A percentile compares a stretch with the other conserved stretches of the same genome.
Evolutionary conservation across 2,797 vertebrate species (phyloP).

Genomic region (Pseudomugil tenellus): DNA sequence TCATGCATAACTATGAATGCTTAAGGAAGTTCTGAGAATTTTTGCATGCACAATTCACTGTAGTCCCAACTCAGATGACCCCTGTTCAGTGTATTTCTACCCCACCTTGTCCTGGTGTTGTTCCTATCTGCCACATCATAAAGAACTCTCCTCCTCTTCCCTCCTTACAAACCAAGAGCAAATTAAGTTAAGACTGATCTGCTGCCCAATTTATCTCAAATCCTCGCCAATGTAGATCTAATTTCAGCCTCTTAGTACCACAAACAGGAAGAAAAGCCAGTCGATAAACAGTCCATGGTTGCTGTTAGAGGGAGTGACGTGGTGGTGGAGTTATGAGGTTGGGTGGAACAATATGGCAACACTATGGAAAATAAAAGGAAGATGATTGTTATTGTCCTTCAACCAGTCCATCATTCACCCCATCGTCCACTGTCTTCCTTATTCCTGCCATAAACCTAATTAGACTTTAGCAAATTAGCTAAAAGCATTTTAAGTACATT

Average conservation of each 20-base stretch:
- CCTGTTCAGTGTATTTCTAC: conserved; percentile 21
- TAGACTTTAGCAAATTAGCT: conserved; percentile 52
- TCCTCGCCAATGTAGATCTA: conserved; percentile 78
- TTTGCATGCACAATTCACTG: not conserved
- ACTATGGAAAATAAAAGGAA: conserved; percentile 53
- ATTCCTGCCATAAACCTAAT: conserved; percentile 51
- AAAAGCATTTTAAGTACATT: conserved; percentile 54
- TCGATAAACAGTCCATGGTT: conserved; percentile 76
- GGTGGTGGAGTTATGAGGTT: conserved; percentile 19
- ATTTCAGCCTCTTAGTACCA: conserved; percentile 81
- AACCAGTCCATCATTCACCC: conserved; percentile 50
- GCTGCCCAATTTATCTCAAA: conserved; percentile 79
- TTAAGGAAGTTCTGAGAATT: not conserved
- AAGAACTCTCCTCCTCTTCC: conserved; percentile 33
- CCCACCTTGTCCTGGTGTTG: conserved; percentile 32
- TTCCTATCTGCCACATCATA: conserved; percentile 47
- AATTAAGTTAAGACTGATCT: conserved; percentile 75
- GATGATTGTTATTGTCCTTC: conserved; percentile 46
- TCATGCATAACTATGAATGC: not conserved
- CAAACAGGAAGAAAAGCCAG: conserved; percentile 77
- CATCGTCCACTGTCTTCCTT: conserved; percentile 42
- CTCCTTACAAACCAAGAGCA: conserved; percentile 49
- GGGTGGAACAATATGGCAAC: conserved; percentile 46
- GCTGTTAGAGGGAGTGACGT: conserved; percentile 47
- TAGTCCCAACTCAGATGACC: conserved; percentile 9